Evolutionary conservation across 2,888 invertebrate species (phyloP).

Genomic region (Epsilonema sp.): DNA sequence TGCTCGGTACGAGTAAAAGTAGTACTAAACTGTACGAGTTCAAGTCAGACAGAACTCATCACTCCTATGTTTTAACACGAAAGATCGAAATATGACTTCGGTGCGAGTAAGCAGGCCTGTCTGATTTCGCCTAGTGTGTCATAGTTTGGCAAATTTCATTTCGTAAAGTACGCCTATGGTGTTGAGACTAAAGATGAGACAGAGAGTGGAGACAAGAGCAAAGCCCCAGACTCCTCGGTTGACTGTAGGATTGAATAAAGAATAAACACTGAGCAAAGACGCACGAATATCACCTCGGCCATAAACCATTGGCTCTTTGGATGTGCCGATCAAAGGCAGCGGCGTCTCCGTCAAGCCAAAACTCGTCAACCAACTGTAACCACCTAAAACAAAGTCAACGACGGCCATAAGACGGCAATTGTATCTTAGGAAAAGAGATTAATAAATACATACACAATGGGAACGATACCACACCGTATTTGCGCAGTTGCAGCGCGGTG

Average conservation of each 20-base stretch:
- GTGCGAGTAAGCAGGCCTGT: too few relatives aligned
- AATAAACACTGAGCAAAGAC: background rate
- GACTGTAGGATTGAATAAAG: conserved; percentile 6
- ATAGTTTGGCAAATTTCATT: conserved; percentile 8
- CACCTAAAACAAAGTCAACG: conserved; percentile 6
- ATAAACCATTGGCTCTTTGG: conserved; percentile 11
- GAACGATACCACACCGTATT: too few relatives aligned
- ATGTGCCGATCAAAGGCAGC: background rate
- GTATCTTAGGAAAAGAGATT: too few relatives aligned
- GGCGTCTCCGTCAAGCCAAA: background rate
- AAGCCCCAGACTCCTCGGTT: conserved; percentile 16
- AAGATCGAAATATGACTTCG: too few relatives aligned
- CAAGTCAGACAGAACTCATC: too few relatives aligned
- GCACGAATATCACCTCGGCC: conserved; percentile 3
- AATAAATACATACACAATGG: too few relatives aligned
- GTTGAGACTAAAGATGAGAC: conserved; percentile 15
- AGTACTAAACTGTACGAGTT: too few relatives aligned
- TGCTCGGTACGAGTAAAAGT: too few relatives aligned
- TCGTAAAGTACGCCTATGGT: conserved; percentile 16
- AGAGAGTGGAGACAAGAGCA: conserved; percentile 12
- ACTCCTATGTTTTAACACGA: too few relatives aligned
- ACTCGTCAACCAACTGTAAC: conserved; percentile 11
- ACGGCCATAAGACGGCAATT: too few relatives aligned
- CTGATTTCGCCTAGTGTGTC: too few relatives aligned
- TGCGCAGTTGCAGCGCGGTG: too few relatives aligned